Conservation (phyloP, 2,888 invertebrate species). For the Orthosia gothica region DNA sequence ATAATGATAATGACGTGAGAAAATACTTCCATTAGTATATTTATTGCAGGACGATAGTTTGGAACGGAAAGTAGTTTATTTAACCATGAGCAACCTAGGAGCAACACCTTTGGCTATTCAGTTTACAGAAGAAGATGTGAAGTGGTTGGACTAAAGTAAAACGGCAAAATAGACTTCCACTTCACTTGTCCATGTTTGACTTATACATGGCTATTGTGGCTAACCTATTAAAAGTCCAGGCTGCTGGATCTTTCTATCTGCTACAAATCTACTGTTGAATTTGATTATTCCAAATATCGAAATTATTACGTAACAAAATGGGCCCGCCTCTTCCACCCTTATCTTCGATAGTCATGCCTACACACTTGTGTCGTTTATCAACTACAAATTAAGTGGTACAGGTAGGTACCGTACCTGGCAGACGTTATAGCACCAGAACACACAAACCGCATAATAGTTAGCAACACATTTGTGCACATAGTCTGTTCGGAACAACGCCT, state of each 20-base stretch:
- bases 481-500: slow-evolving; percentile 19
- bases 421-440: slow-evolving; percentile 18
- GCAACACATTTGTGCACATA: slow-evolving; percentile 37
- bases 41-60: too few relatives aligned
- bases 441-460: slow-evolving; percentile 12
- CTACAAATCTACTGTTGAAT: not conserved
- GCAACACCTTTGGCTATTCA: too few relatives aligned
- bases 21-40: too few relatives aligned
- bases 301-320: not conserved
- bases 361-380: slow-evolving; percentile 5
- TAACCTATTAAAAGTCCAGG: not conserved
- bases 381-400: slow-evolving; percentile 29
- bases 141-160: too few relatives aligned
- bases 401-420: not conserved
- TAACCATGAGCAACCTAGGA: too few relatives aligned
- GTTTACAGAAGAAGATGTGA: too few relatives aligned
- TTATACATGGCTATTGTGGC: not conserved
- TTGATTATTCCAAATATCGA: not conserved
- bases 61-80: too few relatives aligned
- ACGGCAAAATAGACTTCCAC: too few relatives aligned
- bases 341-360: too few relatives aligned
- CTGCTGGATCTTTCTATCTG: not conserved
- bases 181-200: too few relatives aligned
- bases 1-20: too few relatives aligned
- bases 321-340: not conserved